Base-by-base conservation (phyloP, 2,797 vertebrate species). In the Gallinago solitaria region DNA sequence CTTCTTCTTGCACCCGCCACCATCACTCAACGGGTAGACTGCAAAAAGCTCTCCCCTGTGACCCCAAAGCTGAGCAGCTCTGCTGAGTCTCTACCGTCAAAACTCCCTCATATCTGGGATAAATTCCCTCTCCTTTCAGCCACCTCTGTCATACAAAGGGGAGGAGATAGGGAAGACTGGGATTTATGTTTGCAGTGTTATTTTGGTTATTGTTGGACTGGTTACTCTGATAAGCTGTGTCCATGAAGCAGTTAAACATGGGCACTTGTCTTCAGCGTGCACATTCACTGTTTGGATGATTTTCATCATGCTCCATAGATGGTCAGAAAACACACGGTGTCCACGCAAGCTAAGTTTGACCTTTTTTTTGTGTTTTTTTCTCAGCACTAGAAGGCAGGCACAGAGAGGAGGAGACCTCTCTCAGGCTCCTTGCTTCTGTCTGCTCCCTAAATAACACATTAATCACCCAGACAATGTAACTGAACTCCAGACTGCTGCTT, bases 401-500 rank as follows among this genome's bases (percentile, higher is more conserved):
- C 12, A 45, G 45, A 89, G 48, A 81, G 43, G 32, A 93, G 57
- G 53, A 83, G 95, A 69, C 85, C 93, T 93, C 90, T 95, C 90
- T 93, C 94, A 94, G 94, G 83, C 93, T 95, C 83, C 80, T 83
- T 69, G 80, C 83, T 95, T 89, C 93, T 93, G 50, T 61, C 50
- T 90, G 87, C 82, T 93, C 69, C 76, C 65, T 91, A 86, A 91
- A 93, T 51, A 95, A 81, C 77, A 69, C 85, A 88, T 94, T 90
- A 85, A 95, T 97, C 90, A 92, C 64, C 13, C 60, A 0, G 71
- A 47, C 64, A 80, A 32, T 74, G 81, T 93, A 90, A 90, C 64
- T 96, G 95, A 97, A 94, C 92, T 93, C 71, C 65, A 91, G 87
- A 69, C 87, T 83, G 45, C 81, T 93, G 95, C 78, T 64, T 87